A percentile compares a stretch with the other conserved stretches of the same genome.
Conservation (phyloP, 1,140 invertebrate genomes). For the Leptonema lineaticorne region DNA sequence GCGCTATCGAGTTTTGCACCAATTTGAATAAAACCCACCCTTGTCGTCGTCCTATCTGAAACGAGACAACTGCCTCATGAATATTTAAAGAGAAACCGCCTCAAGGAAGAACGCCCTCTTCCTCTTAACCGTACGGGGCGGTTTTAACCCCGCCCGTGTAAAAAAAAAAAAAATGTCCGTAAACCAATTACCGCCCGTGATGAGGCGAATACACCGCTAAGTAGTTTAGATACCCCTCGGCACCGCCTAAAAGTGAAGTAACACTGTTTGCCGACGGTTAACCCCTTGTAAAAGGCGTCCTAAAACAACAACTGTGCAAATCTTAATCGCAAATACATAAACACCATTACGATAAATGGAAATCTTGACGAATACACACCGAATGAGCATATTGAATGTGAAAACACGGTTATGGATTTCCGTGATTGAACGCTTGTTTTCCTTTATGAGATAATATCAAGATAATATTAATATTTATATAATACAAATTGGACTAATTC, state of each 20-base stretch:
- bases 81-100: background rate
- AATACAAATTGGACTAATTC: too few species aligned
- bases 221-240: too few species aligned
- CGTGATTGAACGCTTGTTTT: too few species aligned
- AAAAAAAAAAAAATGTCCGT: background rate
- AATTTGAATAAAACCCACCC: slow-evolving; percentile 1
- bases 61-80: background rate
- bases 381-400: too few species aligned
- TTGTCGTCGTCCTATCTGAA: background rate
- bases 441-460: too few species aligned
- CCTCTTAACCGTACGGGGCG: background rate
- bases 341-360: too few species aligned
- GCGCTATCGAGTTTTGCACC: too few species aligned
- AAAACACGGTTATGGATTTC: too few species aligned
- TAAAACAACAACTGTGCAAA: background rate
- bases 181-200: background rate
- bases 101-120: background rate
- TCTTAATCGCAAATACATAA: background rate
- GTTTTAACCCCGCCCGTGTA: background rate
- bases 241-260: background rate
- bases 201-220: background rate
- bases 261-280: background rate
- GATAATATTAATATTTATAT: too few species aligned
- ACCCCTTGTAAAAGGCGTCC: background rate
- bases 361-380: too few species aligned